Percentiles rank a stretch among this genome's conserved stretches.
Evolutionary conservation across 1,140 invertebrate species (phyloP).

Genomic region (Diprion similis): DNA sequence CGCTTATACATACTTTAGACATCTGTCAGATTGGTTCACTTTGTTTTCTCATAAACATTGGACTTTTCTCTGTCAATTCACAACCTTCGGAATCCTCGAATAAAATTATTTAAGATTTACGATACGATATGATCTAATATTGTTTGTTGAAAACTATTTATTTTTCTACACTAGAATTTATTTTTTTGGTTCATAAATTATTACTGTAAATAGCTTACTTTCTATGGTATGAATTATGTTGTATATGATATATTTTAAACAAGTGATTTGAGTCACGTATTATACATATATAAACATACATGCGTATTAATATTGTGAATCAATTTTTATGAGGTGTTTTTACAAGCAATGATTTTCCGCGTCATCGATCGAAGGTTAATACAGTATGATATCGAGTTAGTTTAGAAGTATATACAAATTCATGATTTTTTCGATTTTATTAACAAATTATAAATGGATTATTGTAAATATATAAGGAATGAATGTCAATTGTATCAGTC

Average conservation of each 20-base stretch:
- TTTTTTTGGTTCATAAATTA: background rate
- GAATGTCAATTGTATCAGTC: background rate
- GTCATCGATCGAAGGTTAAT: background rate
- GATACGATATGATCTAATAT: background rate
- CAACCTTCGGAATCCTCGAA: background rate
- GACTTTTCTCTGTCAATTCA: background rate
- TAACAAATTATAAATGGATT: background rate
- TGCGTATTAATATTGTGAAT: background rate
- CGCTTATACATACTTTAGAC: too few relatives aligned
- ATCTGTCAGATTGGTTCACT: background rate
- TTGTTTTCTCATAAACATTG: background rate
- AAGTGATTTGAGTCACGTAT: too few relatives aligned
- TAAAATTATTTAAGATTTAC: background rate
- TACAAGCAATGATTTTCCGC: background rate
- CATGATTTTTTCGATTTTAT: background rate
- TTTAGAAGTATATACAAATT: background rate
- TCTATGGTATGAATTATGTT: background rate
- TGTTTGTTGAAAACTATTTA: background rate
- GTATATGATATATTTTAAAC: slow-evolving; percentile 1
- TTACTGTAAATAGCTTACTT: background rate
- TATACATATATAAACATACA: background rate
- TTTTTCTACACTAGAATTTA: background rate
- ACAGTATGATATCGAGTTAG: too few relatives aligned
- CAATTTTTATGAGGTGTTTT: background rate
- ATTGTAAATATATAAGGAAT: background rate